Evolutionary conservation across 2,888 invertebrate species (phyloP), one percentile per base, ranked within the genome.

Genomic region (Anaspis maculata): DNA sequence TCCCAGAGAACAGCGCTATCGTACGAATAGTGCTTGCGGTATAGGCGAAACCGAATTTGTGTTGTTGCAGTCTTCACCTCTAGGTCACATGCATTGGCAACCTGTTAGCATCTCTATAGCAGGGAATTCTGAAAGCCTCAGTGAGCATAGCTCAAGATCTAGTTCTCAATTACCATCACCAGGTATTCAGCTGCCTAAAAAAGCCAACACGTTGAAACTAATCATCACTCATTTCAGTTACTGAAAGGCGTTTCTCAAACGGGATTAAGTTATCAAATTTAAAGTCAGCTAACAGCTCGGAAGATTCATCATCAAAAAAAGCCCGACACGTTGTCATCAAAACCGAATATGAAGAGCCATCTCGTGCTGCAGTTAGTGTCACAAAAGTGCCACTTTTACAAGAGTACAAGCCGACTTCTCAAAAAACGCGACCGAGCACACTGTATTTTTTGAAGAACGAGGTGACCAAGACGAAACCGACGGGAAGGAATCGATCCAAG

Each of bases 41-140:
- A 49, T 53, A 28, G 66, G 64, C 27, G 73, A 73, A 45, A 72
- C 72, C 14, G 72, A 73, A 47, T 72, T 68, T 49, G 70, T 73
- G 35, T 55, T 73, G 27, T 63, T 73, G 32, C 72, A 72, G 54
- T 62, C 72, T 2, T 72, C 69, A 27, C 72, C 72, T 9, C 55
- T 70, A 25, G 63, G 61, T 35, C 57, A 56, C 42, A 56, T 57
- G 54, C 70, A 69, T 38, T 73, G 73, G 72, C 66, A 69, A 27
- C 71, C 72, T 6, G 53, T 64, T 27, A 51, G 58, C 42, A 57
- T 62, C 27, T 54, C 57, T 7, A 56, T 70, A 5, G 61, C 59
- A 28, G 68, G 69, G 15, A 64, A 66, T 16, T 54, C 60, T 0
- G 66, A 62, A 31, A 59, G 58, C 14, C 55, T 59, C 14, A 70